Evolutionary conservation across 2,113 vertebrate species (phyloP).

Genomic region (Hucho hucho): DNA sequence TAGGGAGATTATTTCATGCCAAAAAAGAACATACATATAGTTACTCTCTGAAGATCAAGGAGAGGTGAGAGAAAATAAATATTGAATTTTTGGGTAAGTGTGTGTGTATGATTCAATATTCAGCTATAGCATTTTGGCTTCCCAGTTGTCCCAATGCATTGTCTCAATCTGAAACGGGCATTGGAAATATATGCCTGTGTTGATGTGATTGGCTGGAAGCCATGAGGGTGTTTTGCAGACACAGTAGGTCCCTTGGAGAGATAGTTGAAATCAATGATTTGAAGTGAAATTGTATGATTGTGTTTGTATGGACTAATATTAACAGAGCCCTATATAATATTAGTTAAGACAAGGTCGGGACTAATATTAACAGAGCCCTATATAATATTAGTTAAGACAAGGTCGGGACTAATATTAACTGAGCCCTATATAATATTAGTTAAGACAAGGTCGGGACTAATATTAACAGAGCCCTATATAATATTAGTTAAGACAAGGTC

Average conservation of each 20-base stretch:
- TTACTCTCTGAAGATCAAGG: conserved; percentile 63
- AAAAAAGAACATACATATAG: conserved; percentile 65
- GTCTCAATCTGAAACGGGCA: conserved; percentile 45
- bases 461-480: too few species aligned
- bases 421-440: too few species aligned
- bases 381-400: too few species aligned
- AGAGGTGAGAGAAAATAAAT: conserved; percentile 64
- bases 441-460: too few species aligned
- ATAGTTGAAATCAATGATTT: not conserved
- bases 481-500: too few species aligned
- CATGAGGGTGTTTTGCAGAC: not conserved
- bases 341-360: too few species aligned
- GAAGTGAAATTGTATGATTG: not conserved
- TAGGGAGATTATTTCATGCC: conserved; percentile 50
- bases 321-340: too few species aligned
- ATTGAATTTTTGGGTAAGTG: conserved; percentile 67
- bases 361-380: too few species aligned
- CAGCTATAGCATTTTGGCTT: conserved; percentile 40
- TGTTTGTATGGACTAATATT: too few species aligned
- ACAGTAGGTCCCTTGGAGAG: not conserved
- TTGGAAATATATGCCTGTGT: not conserved
- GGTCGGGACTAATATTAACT: not conserved
- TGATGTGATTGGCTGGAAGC: not conserved
- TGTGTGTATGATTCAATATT: conserved; percentile 72
- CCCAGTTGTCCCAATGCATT: conserved; percentile 40